phyloP scores from a whole-genome alignment of 1,140 invertebrate species.

The Trichonephila clavipes region DNA sequence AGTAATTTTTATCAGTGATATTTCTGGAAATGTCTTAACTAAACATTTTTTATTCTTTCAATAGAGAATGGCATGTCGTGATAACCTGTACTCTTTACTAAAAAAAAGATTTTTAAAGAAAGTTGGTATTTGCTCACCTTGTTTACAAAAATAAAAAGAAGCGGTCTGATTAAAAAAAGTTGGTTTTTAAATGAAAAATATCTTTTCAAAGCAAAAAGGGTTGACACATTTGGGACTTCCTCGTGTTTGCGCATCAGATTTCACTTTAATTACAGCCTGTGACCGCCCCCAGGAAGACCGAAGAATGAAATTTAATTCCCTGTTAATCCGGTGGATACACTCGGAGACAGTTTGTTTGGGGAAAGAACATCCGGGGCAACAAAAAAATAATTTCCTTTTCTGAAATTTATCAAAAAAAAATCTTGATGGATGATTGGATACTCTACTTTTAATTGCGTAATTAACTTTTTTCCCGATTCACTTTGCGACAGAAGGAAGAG shows the following conservation, averaged over 20 bases:
- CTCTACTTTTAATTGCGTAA: conserved; percentile 30
- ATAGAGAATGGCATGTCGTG: background rate
- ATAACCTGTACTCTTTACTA: background rate
- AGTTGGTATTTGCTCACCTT: background rate
- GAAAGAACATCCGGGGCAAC: background rate
- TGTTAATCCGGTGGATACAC: background rate
- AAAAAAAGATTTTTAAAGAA: background rate
- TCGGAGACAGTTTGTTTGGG: background rate
- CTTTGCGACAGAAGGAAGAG: background rate
- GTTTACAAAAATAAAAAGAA: conserved; percentile 7
- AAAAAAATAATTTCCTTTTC: background rate
- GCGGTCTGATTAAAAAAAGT: background rate
- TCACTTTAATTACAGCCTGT: background rate
- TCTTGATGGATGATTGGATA: background rate
- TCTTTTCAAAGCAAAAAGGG: background rate
- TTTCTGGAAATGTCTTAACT: too few relatives aligned
- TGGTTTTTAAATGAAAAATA: conserved; percentile 22
- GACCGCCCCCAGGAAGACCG: background rate
- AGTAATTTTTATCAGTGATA: too few relatives aligned
- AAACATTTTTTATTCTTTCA: too few relatives aligned
- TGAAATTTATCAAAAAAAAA: background rate
- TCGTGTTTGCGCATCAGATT: conserved; percentile 17
- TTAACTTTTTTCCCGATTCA: background rate
- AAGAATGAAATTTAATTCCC: conserved; percentile 1
- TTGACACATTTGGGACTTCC: background rate